Conservation (phyloP, 1,140 invertebrate species). For the Drosophila bocqueti region DNA sequence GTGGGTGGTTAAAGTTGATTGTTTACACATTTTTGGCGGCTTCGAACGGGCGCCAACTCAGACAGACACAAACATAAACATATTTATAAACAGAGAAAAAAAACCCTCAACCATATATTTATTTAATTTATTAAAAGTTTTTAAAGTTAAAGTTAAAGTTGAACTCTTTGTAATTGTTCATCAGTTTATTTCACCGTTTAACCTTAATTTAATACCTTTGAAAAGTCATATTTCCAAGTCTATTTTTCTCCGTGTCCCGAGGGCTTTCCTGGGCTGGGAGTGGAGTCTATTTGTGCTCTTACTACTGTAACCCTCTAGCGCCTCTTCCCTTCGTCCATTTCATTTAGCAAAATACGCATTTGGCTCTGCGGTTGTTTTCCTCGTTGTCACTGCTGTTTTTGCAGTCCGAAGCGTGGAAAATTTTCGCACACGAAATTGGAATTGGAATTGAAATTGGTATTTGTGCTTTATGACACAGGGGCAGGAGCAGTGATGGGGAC, state of each 20-base stretch:
- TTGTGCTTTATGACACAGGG: constrained; percentile 24
- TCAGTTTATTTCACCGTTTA: too few relatives aligned
- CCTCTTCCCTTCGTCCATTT: constrained; percentile 50
- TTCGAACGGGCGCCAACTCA: constrained; percentile 39
- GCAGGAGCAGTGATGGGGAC: background rate
- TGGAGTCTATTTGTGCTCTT: constrained; percentile 25
- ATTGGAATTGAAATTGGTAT: constrained; percentile 69
- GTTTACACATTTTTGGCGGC: constrained; percentile 81
- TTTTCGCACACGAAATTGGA: constrained; percentile 64
- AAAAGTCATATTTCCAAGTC: background rate
- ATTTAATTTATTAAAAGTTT: too few relatives aligned
- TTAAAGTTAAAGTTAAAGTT: background rate
- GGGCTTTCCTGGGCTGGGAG: background rate
- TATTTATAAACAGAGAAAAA: constrained; percentile 22
- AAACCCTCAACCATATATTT: background rate
- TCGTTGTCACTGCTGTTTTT: constrained; percentile 28
- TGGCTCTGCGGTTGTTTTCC: constrained; percentile 39
- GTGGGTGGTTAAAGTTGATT: constrained; percentile 75
- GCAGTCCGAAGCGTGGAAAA: constrained; percentile 60
- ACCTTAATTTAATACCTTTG: background rate
- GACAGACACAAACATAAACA: constrained; percentile 48
- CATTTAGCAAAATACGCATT: constrained; percentile 72
- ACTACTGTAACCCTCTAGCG: constrained; percentile 27
- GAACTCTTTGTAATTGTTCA: background rate
- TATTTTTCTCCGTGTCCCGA: constrained; percentile 12